phyloP scores from a whole-genome alignment of 2,888 invertebrate species.

The Megaustenia siamemsis region DNA sequence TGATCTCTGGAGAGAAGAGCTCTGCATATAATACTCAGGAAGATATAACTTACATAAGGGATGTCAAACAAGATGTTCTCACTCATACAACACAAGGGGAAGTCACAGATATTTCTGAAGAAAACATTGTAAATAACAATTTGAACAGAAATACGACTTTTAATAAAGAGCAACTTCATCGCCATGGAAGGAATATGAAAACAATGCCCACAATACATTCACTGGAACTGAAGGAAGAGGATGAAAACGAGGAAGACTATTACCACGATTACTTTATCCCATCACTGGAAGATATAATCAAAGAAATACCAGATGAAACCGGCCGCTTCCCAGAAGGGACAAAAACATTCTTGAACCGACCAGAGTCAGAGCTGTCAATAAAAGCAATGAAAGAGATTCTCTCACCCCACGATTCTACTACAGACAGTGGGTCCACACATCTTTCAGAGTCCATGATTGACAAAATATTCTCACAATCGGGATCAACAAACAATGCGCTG shows the following conservation, averaged over 20 bases:
- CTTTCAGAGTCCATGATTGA: slow-evolving; percentile 67
- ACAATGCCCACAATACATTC: slow-evolving; percentile 25
- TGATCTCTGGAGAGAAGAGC: slow-evolving; percentile 58
- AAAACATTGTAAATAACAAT: background rate
- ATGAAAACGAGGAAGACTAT: slow-evolving; percentile 46
- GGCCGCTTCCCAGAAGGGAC: slow-evolving; percentile 54
- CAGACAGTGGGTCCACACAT: slow-evolving; percentile 14
- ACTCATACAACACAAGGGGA: background rate
- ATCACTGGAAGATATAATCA: slow-evolving; percentile 67
- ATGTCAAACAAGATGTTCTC: background rate
- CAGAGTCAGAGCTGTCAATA: slow-evolving; percentile 55
- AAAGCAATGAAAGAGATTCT: slow-evolving; percentile 50
- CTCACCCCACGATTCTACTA: slow-evolving; percentile 19
- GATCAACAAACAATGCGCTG: slow-evolving; percentile 51
- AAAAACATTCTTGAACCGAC: slow-evolving; percentile 55
- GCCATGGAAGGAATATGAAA: background rate
- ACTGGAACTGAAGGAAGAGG: slow-evolving; percentile 24
- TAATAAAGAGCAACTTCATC: background rate
- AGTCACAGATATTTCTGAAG: background rate
- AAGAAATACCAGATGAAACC: slow-evolving; percentile 68
- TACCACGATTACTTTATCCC: slow-evolving; percentile 55
- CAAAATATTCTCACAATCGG: slow-evolving; percentile 63
- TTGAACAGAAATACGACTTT: background rate
- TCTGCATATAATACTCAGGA: background rate
- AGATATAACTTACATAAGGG: background rate